Conservation (phyloP, 2,113 vertebrate genomes). For the Miniopterus natalensis region DNA sequence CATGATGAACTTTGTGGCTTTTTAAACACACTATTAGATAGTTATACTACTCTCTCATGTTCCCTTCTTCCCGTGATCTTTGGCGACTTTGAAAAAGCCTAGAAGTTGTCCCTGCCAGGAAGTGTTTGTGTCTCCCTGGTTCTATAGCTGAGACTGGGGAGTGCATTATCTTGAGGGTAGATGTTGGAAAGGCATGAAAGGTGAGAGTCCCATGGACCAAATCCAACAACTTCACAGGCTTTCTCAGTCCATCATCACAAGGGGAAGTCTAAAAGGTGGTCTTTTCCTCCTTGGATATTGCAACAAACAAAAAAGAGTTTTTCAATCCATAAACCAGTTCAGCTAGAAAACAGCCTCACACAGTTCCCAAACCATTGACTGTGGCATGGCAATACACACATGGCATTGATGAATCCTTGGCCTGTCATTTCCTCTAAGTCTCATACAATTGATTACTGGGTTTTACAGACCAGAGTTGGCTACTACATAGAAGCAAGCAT, state of each 20-base stretch:
- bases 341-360: conserved; percentile 36
- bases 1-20: conserved; percentile 48
- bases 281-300: conserved; percentile 20
- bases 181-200: not conserved
- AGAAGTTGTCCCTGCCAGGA: conserved; percentile 55
- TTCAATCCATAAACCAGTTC: conserved; percentile 41
- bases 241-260: not conserved
- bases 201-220: not conserved
- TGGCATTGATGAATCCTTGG: conserved; percentile 67
- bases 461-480: conserved; percentile 74
- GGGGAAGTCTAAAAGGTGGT: not conserved
- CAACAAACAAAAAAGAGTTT: conserved; percentile 30
- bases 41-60: conserved; percentile 23
- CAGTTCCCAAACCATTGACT: not conserved
- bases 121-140: conserved; percentile 7
- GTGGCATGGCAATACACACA: conserved; percentile 9
- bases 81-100: conserved; percentile 46
- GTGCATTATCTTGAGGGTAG: not conserved
- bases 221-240: conserved; percentile 2
- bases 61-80: conserved; percentile 51
- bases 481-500: conserved; percentile 63
- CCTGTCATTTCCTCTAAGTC: conserved; percentile 68
- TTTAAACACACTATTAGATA: conserved; percentile 62
- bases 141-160: not conserved
- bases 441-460: conserved; percentile 61